Evolutionary conservation across 92 coral and sea anemone species (phyloP), one percentile per base, ranked within the genome.

Genomic region (Hydrozoanthus gracilis): DNA sequence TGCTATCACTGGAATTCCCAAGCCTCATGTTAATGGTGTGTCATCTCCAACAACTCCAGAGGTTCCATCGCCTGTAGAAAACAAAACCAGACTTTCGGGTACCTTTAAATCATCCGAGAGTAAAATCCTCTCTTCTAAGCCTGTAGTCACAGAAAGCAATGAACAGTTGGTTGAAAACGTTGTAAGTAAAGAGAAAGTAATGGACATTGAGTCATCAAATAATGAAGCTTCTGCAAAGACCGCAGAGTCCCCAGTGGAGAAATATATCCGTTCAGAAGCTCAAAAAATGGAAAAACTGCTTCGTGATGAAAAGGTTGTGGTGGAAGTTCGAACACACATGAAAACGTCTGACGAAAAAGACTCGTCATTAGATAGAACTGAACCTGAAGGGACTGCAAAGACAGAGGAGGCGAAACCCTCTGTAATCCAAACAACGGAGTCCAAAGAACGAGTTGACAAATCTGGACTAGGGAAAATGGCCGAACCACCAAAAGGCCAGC

Each of bases 201-300:
- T 44, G 20, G 84, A 76, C 52, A 48, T 65, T 10, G 64, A 48
- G 66, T 7, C 10, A 48, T 55, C 64, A 76, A 82, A 61, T 13
- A 71, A 73, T 44, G 87, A 88, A 86, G 50, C 44, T 13, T 66
- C 79, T 44, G 79, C 18, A 8, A 56, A 46, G 60, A 51, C 80
- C 14, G 69, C 65, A 15, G 93, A 92, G 3, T 84, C 93, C 7
- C 90, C 94, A 4, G 50, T 87, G 61, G 91, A 91, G 50, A 91
- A 90, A 70, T 88, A 84, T 82, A 95, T 95, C 79, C 90, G 92
- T 86, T 70, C 92, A 8, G 98, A 95, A 83, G 98, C 98, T 27
- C 91, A 92, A 62, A 90, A 88, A 73, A 78, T 95, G 92, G 98
- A 95, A 69, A 88, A 95, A 67, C 90, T 95, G 17, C 87, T 95